Evolutionary conservation across 2,888 invertebrate species (phyloP).

Genomic region (Omphaloscelis lunosa): DNA sequence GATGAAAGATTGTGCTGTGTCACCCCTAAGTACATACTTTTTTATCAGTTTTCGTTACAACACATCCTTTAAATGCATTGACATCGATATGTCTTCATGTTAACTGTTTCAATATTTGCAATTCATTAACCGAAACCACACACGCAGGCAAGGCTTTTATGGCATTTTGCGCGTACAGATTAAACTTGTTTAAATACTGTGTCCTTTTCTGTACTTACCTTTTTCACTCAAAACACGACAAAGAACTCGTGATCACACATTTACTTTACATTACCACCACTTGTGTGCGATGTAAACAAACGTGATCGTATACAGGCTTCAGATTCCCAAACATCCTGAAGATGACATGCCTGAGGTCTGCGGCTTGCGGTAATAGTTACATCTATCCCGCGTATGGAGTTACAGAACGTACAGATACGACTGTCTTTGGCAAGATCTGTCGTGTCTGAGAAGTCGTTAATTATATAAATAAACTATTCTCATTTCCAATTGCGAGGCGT

Average conservation of each 20-base stretch:
- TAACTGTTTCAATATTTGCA: slow-evolving; percentile 36
- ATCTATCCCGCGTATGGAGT: slow-evolving; percentile 32
- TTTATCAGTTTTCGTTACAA: not conserved
- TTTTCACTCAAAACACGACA: slow-evolving; percentile 8
- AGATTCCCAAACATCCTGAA: slow-evolving; percentile 46
- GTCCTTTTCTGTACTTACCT: not conserved
- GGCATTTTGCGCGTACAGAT: slow-evolving; percentile 7
- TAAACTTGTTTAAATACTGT: slow-evolving; percentile 8
- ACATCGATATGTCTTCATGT: slow-evolving; percentile 5
- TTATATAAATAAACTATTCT: not conserved
- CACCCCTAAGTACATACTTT: not conserved
- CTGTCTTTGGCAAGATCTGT: slow-evolving; percentile 8
- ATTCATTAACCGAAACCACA: slow-evolving; percentile 43
- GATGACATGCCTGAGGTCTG: slow-evolving; percentile 49
- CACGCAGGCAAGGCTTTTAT: slow-evolving; percentile 10
- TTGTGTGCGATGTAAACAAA: slow-evolving; percentile 54
- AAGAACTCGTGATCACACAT: slow-evolving; percentile 26
- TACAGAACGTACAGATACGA: slow-evolving; percentile 28
- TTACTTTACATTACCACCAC: slow-evolving; percentile 19
- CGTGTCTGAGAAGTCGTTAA: not conserved
- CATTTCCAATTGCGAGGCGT: not conserved
- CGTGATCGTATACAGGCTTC: slow-evolving; percentile 42
- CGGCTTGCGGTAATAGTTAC: slow-evolving; percentile 50
- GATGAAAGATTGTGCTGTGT: not conserved
- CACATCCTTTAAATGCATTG: slow-evolving; percentile 12